These are phyloP conservation scores for Ptycholaimellus sp. DNA, from an alignment of 2,888 invertebrate species.

Conservation along the genomic window DNA sequence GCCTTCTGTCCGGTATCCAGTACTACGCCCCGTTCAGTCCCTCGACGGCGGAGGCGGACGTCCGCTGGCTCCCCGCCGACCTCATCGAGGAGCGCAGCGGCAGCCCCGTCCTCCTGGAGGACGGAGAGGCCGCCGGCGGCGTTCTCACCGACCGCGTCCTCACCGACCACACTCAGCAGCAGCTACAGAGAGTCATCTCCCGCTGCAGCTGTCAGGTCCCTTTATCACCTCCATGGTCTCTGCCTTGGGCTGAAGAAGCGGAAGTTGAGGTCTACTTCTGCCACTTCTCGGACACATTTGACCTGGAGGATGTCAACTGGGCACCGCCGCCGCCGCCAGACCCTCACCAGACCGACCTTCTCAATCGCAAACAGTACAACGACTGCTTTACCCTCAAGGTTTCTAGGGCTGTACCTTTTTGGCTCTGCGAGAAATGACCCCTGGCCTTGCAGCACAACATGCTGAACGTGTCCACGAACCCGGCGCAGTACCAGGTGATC, in stretches of 20 bases:
- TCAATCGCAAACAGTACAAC: conserved; percentile 62
- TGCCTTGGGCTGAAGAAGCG: no score
- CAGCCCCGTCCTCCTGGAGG: conserved; percentile 1
- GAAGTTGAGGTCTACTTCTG: conserved; percentile 67
- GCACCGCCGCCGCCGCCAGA: conserved; percentile 37
- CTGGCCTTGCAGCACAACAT: no score
- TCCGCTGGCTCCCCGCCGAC: conserved; percentile 33
- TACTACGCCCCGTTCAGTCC: conserved; percentile 5
- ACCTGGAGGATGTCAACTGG: conserved; percentile 38
- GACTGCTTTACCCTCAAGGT: conserved; percentile 91
- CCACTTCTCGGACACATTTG: conserved; percentile 42
- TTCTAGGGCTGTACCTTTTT: no score
- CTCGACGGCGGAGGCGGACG: conserved; percentile 1
- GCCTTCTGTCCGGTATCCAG: conserved; percentile 83
- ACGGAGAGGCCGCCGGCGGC: conserved; percentile 67
- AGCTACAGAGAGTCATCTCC: conserved; percentile 85
- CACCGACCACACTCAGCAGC: conserved; percentile 35
- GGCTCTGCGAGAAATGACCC: no score
- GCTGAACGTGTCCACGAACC: conserved; percentile 45
- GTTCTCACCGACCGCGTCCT: conserved; percentile 55
- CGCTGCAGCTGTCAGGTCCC: conserved; percentile 89
- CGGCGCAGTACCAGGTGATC: conserved; percentile 57
- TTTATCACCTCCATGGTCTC: no score
- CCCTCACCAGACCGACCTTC: conserved; percentile 37
- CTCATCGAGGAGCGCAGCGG: conserved; percentile 46